Evolutionary conservation across 1,140 invertebrate species (phyloP), one percentile per base, ranked within the genome.

Genomic region (Conus ventricosus): DNA sequence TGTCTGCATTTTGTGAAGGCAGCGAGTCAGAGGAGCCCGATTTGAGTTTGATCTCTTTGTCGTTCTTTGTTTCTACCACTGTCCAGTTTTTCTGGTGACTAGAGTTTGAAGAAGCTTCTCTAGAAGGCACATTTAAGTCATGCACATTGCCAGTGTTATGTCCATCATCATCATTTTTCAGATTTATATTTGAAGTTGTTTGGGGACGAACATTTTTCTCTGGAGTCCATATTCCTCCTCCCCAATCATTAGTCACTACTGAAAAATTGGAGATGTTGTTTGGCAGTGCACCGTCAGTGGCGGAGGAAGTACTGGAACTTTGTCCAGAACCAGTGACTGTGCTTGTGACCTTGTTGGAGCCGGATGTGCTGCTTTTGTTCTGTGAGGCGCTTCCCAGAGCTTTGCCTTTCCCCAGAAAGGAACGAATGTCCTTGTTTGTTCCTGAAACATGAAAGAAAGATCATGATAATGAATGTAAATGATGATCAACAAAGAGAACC

Each of bases 361-460:
- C n/a, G 10, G 55, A 60, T 63, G 4, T 84, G 57, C 55, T 57
- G 51, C 6, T 25, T 23, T 63, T 84, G 20, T 25, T 13, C 82
- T 84, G 82, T 60, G 25, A 4, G 13, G 82, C 23, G 54, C 57
- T 55, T 7, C 55, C 82, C 55, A 84, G 57, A 7, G 27, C 25
- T 5, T 84, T 60, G 27, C 82, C 82, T 10, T 84, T 84, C 53
- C 82, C 82, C 7, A 60, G 25, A 63, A 84, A 84, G 11, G 20
- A 57, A 55, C 82, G 82, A 84, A 84, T 84, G 82, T 84, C 82
- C 82, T 57, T 54, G 53, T n/a, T 84, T 13, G 80, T 39, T 23
- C 80, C 80, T 81, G 80, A 39, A 81, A 81, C 13, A 81, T 17
- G 53, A 80, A 76, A 23, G 15, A 25, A 17, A 76, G 25, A n/a